These are phyloP conservation scores for Vulpes ferrilata DNA, from an alignment of 2,113 vertebrate genomes.

Conservation along the genomic window DNA sequence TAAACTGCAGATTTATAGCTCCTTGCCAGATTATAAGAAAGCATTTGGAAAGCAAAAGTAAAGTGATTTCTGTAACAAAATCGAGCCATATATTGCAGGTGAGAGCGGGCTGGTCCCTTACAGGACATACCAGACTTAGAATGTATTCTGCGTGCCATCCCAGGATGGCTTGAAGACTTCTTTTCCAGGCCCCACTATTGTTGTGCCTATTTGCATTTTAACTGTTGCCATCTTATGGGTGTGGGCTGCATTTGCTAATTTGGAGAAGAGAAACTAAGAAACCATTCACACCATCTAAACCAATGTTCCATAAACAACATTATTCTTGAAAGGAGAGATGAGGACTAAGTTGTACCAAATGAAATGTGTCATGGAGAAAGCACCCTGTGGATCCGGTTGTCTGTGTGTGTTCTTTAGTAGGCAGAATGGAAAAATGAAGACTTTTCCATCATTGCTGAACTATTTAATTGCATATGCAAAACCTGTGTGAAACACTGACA, in stretches of 20 bases:
- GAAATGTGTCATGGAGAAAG: constrained; percentile 14
- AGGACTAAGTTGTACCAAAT: constrained; percentile 1
- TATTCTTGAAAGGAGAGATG: constrained; percentile 38
- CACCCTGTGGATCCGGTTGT: neutral
- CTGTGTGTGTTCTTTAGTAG: constrained; percentile 5
- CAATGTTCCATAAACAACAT: neutral
- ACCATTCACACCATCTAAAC: neutral
- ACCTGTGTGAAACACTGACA: neutral
- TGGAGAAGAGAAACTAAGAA: constrained; percentile 23
- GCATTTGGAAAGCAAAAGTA: neutral
- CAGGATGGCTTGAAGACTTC: neutral
- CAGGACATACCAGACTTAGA: neutral
- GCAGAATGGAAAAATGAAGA: constrained; percentile 13
- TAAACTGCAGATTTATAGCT: neutral
- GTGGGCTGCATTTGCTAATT: neutral
- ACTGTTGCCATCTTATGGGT: neutral
- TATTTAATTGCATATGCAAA: neutral
- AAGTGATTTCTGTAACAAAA: neutral
- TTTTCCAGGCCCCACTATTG: neutral
- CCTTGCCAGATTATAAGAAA: neutral
- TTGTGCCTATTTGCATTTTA: constrained; percentile 28
- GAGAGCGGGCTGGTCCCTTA: neutral
- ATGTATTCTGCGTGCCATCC: neutral
- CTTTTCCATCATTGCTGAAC: neutral
- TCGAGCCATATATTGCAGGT: neutral